Evolutionary conservation across 2,113 vertebrate species (phyloP).

Genomic region (Pseudolaguvia tuberculata): DNA sequence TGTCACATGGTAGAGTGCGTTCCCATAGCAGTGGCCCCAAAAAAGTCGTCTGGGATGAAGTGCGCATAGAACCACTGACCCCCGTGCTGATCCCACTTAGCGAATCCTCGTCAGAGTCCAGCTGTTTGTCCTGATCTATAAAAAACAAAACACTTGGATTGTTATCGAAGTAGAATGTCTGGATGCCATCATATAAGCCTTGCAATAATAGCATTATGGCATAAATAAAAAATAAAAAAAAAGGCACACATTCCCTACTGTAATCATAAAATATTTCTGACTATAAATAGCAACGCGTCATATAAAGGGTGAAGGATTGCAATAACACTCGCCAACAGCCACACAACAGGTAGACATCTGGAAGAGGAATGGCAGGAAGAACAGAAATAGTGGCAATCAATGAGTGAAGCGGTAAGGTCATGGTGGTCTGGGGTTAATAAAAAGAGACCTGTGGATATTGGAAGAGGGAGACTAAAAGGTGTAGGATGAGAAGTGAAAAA

Average conservation of each 20-base stretch:
- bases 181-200: neutral
- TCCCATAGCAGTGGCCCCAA: conserved; percentile 75
- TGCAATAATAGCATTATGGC: neutral
- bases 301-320: neutral
- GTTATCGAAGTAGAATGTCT: neutral
- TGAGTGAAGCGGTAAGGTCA: neutral
- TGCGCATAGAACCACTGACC: conserved; percentile 54
- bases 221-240: too few species aligned
- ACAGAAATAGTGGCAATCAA: neutral
- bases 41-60: conserved; percentile 69
- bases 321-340: conserved; percentile 15
- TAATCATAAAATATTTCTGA: neutral
- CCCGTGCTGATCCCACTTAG: conserved; percentile 47
- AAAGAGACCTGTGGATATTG: neutral
- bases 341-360: conserved; percentile 5
- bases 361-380: conserved; percentile 2
- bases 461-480: conserved; percentile 2
- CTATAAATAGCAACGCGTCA: neutral
- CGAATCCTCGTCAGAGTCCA: conserved; percentile 68
- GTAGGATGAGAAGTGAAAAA: conserved; percentile 14
- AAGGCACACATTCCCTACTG: neutral
- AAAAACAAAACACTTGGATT: neutral
- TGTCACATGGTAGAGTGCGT: conserved; percentile 70
- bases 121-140: conserved; percentile 70
- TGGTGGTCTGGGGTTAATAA: neutral